Conservation (phyloP, 2,113 vertebrate species). For the Ciconia boyciana region DNA sequence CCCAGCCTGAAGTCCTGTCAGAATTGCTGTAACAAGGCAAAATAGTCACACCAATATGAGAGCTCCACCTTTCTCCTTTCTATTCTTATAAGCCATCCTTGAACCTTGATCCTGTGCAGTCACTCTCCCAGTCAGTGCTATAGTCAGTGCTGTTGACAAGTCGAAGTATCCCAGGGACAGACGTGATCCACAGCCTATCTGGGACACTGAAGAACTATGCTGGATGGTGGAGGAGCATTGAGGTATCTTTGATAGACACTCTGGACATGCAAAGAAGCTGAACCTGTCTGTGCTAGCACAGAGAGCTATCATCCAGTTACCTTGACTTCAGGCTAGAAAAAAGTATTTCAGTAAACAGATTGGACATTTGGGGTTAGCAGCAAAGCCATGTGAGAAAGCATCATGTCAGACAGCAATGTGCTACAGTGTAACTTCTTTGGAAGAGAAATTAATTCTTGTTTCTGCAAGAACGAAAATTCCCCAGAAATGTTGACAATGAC, state of each 20-base stretch:
- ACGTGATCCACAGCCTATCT: fast-evolving
- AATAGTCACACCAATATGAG: neutral
- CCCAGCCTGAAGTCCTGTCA: neutral
- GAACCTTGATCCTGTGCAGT: neutral
- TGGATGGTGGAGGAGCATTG: neutral
- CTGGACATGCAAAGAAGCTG: neutral
- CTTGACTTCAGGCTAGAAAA: neutral
- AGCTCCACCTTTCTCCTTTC: neutral
- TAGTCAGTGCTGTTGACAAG: neutral
- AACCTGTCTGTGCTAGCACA: neutral
- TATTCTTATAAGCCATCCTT: neutral
- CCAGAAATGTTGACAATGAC: neutral
- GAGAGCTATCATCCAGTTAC: neutral
- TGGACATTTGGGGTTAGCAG: neutral
- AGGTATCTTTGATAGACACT: neutral
- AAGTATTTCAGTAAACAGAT: neutral
- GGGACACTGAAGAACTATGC: neutral
- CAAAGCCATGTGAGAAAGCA: neutral
- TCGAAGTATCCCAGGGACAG: neutral
- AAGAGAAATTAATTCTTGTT: neutral
- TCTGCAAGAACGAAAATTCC: neutral
- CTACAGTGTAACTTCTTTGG: neutral
- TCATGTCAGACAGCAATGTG: neutral
- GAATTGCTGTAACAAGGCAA: neutral
- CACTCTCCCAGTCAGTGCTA: neutral